Evolutionary conservation across 2,113 vertebrate species (phyloP).

Genomic region (Dascyllus trimaculatus): DNA sequence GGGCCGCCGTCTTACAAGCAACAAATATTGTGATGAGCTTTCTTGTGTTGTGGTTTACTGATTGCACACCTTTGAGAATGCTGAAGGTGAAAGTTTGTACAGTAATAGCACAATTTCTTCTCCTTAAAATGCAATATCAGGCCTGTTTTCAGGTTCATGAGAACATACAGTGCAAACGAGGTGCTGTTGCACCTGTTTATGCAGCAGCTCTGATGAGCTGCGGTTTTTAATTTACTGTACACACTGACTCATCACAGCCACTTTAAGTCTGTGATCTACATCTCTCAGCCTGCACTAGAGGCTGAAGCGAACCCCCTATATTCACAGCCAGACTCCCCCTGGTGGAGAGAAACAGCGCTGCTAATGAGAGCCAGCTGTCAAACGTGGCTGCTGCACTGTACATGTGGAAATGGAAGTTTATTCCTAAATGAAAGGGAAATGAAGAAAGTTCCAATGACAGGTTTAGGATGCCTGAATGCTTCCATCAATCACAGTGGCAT

Average conservation of each 20-base stretch:
- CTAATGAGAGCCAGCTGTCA: slow-evolving; percentile 29
- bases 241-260: slow-evolving; percentile 21
- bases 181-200: slow-evolving; percentile 17
- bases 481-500: slow-evolving; percentile 55
- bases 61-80: not conserved
- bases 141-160: not conserved
- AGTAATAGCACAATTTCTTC: not conserved
- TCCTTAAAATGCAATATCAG: slow-evolving; percentile 14
- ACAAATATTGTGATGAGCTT: slow-evolving; percentile 23
- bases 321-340: slow-evolving; percentile 50
- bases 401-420: slow-evolving; percentile 8
- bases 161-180: not conserved
- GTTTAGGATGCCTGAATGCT: slow-evolving; percentile 23
- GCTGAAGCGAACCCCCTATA: not conserved
- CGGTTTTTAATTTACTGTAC: slow-evolving; percentile 1
- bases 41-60: slow-evolving; percentile 13
- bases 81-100: not conserved
- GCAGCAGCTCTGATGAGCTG: slow-evolving; percentile 1
- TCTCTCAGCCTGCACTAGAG: not conserved
- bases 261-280: slow-evolving; percentile 11
- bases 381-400: not conserved
- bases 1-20: not conserved
- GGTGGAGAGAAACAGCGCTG: slow-evolving; percentile 38
- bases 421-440: slow-evolving; percentile 30
- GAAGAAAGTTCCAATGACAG: slow-evolving; percentile 2